Evolutionary conservation across 2,888 invertebrate genomes (phyloP).

Genomic region (Caenorhabditis sinica): DNA sequence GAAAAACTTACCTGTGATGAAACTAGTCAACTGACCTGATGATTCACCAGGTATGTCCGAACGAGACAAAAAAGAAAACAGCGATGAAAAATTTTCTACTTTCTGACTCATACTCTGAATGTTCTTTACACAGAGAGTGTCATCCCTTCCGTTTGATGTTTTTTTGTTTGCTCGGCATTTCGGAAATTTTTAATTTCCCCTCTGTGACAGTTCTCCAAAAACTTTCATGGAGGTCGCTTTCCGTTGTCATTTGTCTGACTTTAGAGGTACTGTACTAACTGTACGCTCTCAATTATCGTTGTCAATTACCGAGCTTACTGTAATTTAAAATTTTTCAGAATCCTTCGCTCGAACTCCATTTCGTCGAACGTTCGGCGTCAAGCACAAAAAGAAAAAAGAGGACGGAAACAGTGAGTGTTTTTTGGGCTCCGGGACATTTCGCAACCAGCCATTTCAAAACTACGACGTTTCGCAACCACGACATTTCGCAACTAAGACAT

Average conservation of each 20-base stretch:
- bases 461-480: too few species aligned
- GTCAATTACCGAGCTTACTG: neutral
- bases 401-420: constrained; percentile 36
- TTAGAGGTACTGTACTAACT: neutral
- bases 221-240: neutral
- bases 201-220: too few species aligned
- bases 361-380: constrained; percentile 60
- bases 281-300: neutral
- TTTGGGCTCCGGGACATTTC: too few species aligned
- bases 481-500: too few species aligned
- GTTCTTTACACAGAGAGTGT: constrained; percentile 11
- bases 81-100: neutral
- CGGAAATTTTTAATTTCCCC: neutral
- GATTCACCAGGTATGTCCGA: constrained; percentile 20
- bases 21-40: constrained; percentile 34
- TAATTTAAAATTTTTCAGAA: constrained; percentile 30
- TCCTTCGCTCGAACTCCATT: constrained; percentile 46
- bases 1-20: constrained; percentile 7
- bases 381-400: constrained; percentile 26
- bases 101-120: constrained; percentile 8
- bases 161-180: constrained; percentile 2
- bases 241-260: neutral
- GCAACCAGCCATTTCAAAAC: too few species aligned
- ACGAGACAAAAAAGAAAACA: constrained; percentile 4
- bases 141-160: constrained; percentile 16